These are phyloP conservation scores for Scomber scombrus DNA, from an alignment of 2,113 vertebrate species.

Conservation along the genomic window DNA sequence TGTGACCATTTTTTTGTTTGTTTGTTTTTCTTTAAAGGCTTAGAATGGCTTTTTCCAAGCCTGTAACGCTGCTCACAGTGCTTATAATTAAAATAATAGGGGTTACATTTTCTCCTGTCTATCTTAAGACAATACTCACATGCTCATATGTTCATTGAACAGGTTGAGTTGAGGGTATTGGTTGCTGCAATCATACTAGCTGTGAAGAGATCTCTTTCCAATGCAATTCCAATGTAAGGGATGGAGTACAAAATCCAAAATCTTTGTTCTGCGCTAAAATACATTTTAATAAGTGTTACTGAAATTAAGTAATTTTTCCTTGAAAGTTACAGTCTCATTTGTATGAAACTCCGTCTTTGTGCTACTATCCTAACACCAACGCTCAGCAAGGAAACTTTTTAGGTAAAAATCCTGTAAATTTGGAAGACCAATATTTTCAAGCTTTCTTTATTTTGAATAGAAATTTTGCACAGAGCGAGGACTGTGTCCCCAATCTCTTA, in stretches of 20 bases:
- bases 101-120: neutral
- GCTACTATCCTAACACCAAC: too few species aligned
- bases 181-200: neutral
- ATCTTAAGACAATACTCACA: neutral
- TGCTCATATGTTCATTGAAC: neutral
- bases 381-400: too few species aligned
- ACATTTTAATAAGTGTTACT: too few species aligned
- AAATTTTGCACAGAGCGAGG: too few species aligned
- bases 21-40: neutral
- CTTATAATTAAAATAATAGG: constrained; percentile 23
- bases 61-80: constrained; percentile 6
- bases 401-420: too few species aligned
- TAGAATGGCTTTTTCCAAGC: neutral
- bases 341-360: too few species aligned
- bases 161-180: neutral
- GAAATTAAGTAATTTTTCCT: too few species aligned
- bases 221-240: too few species aligned
- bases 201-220: neutral
- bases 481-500: neutral
- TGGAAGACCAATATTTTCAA: too few species aligned
- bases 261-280: too few species aligned
- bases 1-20: neutral
- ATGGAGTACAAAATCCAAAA: neutral
- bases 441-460: too few species aligned
- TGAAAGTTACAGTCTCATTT: too few species aligned